These are phyloP conservation scores for Hoplostethus mediterraneus DNA, from an alignment of 2,797 vertebrate species.

Conservation along the genomic window DNA sequence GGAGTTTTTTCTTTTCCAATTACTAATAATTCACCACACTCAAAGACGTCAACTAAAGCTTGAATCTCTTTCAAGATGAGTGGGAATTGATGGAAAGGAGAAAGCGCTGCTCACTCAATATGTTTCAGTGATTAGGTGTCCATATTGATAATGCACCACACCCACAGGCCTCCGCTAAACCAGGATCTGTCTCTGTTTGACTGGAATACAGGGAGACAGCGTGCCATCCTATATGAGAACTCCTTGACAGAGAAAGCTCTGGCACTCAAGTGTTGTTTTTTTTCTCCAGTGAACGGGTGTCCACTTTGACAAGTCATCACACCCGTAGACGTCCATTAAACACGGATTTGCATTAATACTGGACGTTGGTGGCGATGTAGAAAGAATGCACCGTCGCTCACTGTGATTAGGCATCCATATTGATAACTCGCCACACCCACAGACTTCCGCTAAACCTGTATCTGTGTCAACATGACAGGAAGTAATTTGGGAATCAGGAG, in stretches of 20 bases:
- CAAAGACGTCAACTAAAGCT: conserved; percentile 12
- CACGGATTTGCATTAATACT: conserved; percentile 30
- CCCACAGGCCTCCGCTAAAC: conserved; percentile 13
- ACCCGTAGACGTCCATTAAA: conserved; percentile 22
- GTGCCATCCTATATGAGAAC: no score
- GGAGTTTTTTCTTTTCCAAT: neutral
- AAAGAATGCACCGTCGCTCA: conserved; percentile 34
- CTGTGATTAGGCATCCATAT: conserved; percentile 58
- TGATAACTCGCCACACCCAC: conserved; percentile 61
- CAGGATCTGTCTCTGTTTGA: conserved; percentile 12
- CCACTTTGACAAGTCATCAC: conserved; percentile 37
- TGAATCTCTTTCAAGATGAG: conserved; percentile 12
- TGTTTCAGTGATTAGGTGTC: neutral
- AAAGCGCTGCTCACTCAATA: neutral
- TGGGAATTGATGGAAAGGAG: conserved; percentile 22
- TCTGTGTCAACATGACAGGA: conserved; percentile 76
- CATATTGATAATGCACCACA: conserved; percentile 11
- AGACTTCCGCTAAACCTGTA: conserved; percentile 66
- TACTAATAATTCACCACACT: conserved; percentile 12
- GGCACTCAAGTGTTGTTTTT: neutral
- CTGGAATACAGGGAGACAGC: neutral
- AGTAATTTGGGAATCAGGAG: conserved; percentile 73
- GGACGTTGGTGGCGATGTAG: conserved; percentile 51
- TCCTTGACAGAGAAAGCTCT: conserved; percentile 9
- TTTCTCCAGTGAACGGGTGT: conserved; percentile 20